Conservation (phyloP, 2,113 vertebrate species). For the Sialia sialis region DNA sequence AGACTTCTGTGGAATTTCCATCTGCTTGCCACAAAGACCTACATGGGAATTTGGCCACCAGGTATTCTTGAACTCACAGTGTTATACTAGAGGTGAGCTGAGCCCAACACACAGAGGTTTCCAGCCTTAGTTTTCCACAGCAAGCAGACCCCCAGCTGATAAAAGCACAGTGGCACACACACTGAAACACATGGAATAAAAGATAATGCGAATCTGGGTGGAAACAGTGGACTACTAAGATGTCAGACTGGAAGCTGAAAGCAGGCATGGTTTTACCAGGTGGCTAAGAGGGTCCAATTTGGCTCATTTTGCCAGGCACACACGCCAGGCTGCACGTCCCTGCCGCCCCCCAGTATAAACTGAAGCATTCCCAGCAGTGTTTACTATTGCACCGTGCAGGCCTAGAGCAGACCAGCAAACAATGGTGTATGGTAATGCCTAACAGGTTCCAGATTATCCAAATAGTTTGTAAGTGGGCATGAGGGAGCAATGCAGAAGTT, state of each 20-base stretch:
- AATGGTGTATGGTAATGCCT: not conserved
- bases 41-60: not conserved
- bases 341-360: not conserved
- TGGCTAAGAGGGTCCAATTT: not conserved
- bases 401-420: not conserved
- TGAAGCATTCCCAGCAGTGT: not conserved
- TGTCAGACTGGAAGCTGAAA: not conserved
- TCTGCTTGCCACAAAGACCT: not conserved
- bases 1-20: slow-evolving; percentile 15
- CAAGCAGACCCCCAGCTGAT: not conserved
- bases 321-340: not conserved
- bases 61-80: not conserved
- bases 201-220: not conserved
- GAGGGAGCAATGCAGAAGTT: slow-evolving; percentile 33
- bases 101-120: not conserved
- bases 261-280: not conserved
- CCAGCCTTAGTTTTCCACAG: not conserved
- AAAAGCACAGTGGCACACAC: not conserved
- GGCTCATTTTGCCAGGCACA: not conserved
- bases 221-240: not conserved
- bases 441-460: slow-evolving; percentile 51
- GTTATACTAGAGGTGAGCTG: not conserved
- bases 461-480: slow-evolving; percentile 38
- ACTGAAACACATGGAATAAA: not conserved
- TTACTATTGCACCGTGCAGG: not conserved